Evolutionary conservation across 2,888 invertebrate species (phyloP).

Genomic region (Drosophila mimetica): DNA sequence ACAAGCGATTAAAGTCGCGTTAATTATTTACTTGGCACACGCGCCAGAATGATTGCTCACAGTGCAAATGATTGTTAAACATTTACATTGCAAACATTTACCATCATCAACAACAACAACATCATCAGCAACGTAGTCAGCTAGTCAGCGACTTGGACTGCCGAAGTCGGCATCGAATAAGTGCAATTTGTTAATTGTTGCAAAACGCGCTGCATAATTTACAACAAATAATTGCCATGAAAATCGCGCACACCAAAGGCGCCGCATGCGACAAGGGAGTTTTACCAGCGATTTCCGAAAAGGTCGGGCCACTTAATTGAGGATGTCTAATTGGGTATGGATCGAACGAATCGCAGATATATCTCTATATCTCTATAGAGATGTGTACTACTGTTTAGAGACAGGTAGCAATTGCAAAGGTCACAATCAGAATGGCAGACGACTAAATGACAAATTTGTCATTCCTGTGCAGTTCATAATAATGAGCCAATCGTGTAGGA

Average conservation of each 20-base stretch:
- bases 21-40: constrained; percentile 66
- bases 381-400: constrained; percentile 21
- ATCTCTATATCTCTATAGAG: too few relatives aligned
- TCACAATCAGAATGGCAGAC: constrained; percentile 49
- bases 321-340: constrained; percentile 66
- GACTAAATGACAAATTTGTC: constrained; percentile 25
- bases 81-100: constrained; percentile 64
- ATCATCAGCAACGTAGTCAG: constrained; percentile 5
- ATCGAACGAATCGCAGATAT: constrained; percentile 13
- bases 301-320: constrained; percentile 72
- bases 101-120: constrained; percentile 36
- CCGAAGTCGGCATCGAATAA: constrained; percentile 36
- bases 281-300: constrained; percentile 56
- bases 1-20: constrained; percentile 54
- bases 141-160: constrained; percentile 16
- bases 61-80: constrained; percentile 68
- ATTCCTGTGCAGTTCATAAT: not conserved
- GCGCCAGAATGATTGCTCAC: constrained; percentile 77
- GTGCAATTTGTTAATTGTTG: constrained; percentile 75
- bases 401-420: constrained; percentile 49
- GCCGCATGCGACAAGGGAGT: constrained; percentile 60
- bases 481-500: not conserved
- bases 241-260: constrained; percentile 70
- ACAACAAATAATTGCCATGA: constrained; percentile 64
- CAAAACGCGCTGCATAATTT: constrained; percentile 73